Conservation (phyloP, 1,140 invertebrate genomes). For the Carposina sasakii region DNA sequence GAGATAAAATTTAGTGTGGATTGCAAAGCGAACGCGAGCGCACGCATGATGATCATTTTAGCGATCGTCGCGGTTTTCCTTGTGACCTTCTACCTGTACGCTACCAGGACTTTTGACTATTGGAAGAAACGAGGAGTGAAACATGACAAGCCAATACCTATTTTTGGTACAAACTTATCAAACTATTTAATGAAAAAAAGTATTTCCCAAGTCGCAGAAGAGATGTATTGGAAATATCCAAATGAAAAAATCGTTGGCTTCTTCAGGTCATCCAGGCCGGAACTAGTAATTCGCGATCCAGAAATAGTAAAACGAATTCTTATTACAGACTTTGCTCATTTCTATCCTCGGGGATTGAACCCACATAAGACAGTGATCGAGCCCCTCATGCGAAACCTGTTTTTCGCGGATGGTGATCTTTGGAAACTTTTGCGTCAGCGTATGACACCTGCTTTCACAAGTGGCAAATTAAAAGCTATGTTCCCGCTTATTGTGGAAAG, state of each 20-base stretch:
- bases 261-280: neutral
- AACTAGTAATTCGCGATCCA: neutral
- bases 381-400: neutral
- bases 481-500: neutral
- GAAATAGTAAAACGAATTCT: neutral
- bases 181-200: neutral
- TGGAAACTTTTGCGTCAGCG: neutral
- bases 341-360: neutral
- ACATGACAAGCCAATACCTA: neutral
- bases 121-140: conserved; percentile 1
- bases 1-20: no score
- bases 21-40: neutral
- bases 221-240: neutral
- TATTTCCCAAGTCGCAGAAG: neutral
- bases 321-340: neutral
- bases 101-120: neutral
- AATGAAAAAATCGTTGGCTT: neutral
- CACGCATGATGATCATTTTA: no score
- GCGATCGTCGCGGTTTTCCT: no score
- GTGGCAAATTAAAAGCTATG: neutral
- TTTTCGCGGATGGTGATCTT: neutral
- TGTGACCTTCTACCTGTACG: neutral
- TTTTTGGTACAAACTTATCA: neutral
- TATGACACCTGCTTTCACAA: neutral
- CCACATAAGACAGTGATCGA: neutral